phyloP scores from a whole-genome alignment of 2,888 invertebrate genomes.

The Sceliomorpha sp. region DNA sequence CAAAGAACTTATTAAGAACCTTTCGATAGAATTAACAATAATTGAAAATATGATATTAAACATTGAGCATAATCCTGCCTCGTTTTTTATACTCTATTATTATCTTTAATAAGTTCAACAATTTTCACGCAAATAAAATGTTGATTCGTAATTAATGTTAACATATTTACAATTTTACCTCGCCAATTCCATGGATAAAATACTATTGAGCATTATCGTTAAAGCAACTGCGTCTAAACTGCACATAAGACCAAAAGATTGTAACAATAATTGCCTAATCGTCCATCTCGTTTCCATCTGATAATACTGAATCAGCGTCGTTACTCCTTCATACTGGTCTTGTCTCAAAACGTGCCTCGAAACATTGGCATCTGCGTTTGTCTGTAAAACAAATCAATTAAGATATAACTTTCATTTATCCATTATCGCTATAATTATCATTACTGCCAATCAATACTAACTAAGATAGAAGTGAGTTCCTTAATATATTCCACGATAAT shows the following conservation, averaged over 20 bases:
- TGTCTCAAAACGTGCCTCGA: conserved; percentile 91
- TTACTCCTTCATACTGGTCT: conserved; percentile 91
- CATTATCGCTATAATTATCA: too few species aligned
- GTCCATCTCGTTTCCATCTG: conserved; percentile 97
- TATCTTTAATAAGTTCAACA: too few species aligned
- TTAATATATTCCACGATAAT: conserved; percentile 92
- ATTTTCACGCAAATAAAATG: too few species aligned
- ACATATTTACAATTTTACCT: conserved; percentile 81
- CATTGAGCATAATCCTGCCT: too few species aligned
- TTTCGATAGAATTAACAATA: conserved; percentile 1
- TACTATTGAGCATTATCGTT: conserved; percentile 91
- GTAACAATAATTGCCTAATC: conserved; percentile 89
- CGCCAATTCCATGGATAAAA: conserved; percentile 94
- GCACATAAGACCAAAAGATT: conserved; percentile 94
- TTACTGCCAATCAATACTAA: conserved; percentile 79
- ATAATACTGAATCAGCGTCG: conserved; percentile 94
- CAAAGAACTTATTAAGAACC: too few species aligned
- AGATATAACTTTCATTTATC: too few species aligned
- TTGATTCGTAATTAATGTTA: too few species aligned
- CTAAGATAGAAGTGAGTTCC: conserved; percentile 91
- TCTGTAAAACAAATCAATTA: conserved; percentile 82
- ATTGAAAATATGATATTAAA: conserved; percentile 57
- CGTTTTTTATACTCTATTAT: too few species aligned
- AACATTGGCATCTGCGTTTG: conserved; percentile 94
- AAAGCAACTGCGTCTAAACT: conserved; percentile 90